These are phyloP conservation scores for Chironomus striatipennis DNA, from an alignment of 1,140 invertebrate species.

Conservation along the genomic window DNA sequence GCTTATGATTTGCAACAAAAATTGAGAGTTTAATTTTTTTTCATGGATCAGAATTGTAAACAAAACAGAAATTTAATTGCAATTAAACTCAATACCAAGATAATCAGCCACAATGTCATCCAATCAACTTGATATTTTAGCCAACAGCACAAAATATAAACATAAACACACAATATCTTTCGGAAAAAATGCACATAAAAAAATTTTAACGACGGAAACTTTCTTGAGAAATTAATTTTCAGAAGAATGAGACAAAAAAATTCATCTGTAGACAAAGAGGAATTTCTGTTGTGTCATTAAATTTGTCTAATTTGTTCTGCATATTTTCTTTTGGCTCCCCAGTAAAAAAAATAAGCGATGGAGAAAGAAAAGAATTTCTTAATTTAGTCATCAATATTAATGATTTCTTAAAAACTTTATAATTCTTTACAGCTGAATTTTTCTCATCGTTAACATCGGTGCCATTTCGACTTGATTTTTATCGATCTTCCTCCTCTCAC, in stretches of 20 bases:
- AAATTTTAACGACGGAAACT: neutral
- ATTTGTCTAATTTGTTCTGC: neutral
- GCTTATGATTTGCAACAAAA: too few relatives aligned
- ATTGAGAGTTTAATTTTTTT: too few relatives aligned
- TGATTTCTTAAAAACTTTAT: too few relatives aligned
- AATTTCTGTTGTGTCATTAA: neutral
- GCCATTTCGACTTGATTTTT: neutral
- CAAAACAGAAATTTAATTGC: too few relatives aligned
- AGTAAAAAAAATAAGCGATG: neutral
- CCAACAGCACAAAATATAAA: too few relatives aligned
- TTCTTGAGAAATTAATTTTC: slow-evolving; percentile 9
- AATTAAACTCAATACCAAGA: too few relatives aligned
- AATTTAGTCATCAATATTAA: too few relatives aligned
- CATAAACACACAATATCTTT: too few relatives aligned
- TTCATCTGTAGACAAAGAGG: neutral
- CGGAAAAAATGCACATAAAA: neutral
- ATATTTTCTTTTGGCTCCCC: neutral
- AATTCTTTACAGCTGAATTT: neutral
- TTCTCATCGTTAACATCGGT: neutral
- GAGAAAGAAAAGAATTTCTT: too few relatives aligned
- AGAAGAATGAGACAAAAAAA: neutral
- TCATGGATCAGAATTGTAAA: too few relatives aligned
- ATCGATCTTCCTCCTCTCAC: neutral
- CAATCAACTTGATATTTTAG: too few relatives aligned
- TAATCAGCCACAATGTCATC: too few relatives aligned